These are phyloP conservation scores for Drymodes brunneopygia DNA, from an alignment of 2,113 vertebrate genomes.

Conservation along the genomic window DNA sequence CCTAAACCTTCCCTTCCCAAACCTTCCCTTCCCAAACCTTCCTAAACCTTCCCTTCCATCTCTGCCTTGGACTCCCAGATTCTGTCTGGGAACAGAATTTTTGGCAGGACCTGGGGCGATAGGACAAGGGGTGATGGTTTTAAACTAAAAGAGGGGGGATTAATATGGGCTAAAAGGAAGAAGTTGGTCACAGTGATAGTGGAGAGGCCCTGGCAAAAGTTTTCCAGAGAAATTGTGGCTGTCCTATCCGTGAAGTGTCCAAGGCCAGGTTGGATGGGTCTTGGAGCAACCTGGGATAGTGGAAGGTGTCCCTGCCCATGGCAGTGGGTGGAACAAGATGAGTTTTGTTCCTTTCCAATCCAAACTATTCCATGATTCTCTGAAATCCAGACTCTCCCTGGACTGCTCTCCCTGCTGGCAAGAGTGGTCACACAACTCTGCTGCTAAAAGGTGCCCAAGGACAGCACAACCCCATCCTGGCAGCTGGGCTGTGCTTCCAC, in stretches of 20 bases:
- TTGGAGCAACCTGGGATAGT: background rate
- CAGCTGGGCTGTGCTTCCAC: background rate
- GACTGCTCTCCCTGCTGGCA: too few relatives aligned
- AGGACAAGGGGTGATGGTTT: background rate
- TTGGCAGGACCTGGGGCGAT: rapidly evolving
- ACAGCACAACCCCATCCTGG: background rate
- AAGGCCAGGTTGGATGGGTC: background rate
- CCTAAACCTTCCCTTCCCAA: too few relatives aligned
- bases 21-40: background rate
- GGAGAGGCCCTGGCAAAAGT: background rate
- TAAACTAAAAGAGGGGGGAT: background rate
- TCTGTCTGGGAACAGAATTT: background rate
- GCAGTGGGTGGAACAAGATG: too few relatives aligned
- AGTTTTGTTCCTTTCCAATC: background rate
- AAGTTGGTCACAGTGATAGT: background rate
- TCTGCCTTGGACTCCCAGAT: background rate
- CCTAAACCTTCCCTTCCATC: too few relatives aligned
- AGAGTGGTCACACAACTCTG: background rate
- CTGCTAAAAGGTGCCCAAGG: rapidly evolving
- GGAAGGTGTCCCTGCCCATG: background rate
- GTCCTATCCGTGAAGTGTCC: background rate
- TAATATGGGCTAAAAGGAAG: background rate
- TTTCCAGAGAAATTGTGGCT: background rate
- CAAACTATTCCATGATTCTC: background rate
- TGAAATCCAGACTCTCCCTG: background rate